Percentiles rank a stretch among this genome's conserved stretches.
Conservation (phyloP, 2,797 vertebrate genomes). For the Sitta carolinensis region DNA sequence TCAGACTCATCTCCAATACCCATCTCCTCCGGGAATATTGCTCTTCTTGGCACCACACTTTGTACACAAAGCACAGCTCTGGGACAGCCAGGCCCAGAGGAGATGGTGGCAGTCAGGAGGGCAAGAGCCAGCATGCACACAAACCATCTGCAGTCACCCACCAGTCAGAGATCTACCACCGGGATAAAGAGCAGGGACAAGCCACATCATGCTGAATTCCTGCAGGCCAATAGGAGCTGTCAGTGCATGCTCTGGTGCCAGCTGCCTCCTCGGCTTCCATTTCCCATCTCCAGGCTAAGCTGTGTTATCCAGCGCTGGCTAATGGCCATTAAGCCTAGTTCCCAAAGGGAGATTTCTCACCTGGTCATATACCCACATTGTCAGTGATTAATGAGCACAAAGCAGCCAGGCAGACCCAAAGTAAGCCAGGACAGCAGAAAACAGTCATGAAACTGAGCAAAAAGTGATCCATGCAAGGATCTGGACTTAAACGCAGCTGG, state of each 20-base stretch:
- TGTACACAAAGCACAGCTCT: not conserved
- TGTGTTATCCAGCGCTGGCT: fast-evolving
- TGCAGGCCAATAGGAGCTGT: not conserved
- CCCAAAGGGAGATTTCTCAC: not conserved
- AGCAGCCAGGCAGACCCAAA: not conserved
- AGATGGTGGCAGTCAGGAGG: not conserved
- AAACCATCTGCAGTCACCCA: not conserved
- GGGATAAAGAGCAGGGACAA: not conserved
- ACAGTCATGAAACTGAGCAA: fast-evolving
- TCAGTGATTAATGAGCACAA: not conserved
- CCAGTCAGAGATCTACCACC: not conserved
- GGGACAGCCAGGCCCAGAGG: not conserved
- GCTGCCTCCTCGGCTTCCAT: not conserved
- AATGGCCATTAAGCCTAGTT: not conserved
- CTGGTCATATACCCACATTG: not conserved
- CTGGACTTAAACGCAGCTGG: not conserved
- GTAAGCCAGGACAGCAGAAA: not conserved
- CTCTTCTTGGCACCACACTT: not conserved
- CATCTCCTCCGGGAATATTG: not conserved
- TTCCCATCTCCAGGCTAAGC: not conserved
- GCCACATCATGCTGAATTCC: not conserved
- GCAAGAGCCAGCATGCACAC: not conserved
- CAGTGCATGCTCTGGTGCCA: not conserved
- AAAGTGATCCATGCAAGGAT: fast-evolving
- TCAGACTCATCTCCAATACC: not conserved